Evolutionary conservation across 2,797 vertebrate genomes (phyloP).

Genomic region (Allobates femoralis): DNA sequence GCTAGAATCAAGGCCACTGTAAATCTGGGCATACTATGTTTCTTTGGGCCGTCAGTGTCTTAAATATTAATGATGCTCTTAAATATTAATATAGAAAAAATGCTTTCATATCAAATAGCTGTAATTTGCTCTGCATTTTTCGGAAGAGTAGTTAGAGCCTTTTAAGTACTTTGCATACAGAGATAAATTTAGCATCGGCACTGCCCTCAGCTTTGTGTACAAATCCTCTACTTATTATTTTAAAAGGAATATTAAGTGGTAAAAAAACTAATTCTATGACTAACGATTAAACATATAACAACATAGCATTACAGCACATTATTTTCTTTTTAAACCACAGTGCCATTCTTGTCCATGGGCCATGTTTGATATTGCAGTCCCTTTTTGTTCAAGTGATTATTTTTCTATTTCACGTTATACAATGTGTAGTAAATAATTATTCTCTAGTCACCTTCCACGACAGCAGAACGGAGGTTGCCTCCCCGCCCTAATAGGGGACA

Average conservation of each 20-base stretch:
- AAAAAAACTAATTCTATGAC: neutral
- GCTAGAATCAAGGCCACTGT: neutral
- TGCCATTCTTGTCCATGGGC: too few relatives aligned
- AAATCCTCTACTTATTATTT: neutral
- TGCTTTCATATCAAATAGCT: slow-evolving; percentile 36
- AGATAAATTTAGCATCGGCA: neutral
- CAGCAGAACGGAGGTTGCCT: too few relatives aligned
- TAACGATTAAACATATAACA: neutral
- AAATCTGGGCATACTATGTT: slow-evolving; percentile 4
- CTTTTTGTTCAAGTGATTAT: too few relatives aligned
- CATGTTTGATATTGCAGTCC: too few relatives aligned
- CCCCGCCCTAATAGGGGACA: too few relatives aligned
- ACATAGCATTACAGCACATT: too few relatives aligned
- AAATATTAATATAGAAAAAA: slow-evolving; percentile 41
- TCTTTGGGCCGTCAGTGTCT: neutral
- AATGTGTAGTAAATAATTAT: too few relatives aligned
- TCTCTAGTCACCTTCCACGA: too few relatives aligned
- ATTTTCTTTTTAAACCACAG: too few relatives aligned
- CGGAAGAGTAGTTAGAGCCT: neutral
- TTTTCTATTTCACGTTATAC: too few relatives aligned
- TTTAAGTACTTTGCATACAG: neutral
- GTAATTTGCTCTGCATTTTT: slow-evolving; percentile 22
- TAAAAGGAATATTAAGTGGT: neutral
- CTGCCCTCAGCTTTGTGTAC: neutral
- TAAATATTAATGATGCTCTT: slow-evolving; percentile 26